Evolutionary conservation across 2,797 vertebrate species (phyloP), one percentile per base, ranked within the genome.

Genomic region (Helicolenus hilgendorfi): DNA sequence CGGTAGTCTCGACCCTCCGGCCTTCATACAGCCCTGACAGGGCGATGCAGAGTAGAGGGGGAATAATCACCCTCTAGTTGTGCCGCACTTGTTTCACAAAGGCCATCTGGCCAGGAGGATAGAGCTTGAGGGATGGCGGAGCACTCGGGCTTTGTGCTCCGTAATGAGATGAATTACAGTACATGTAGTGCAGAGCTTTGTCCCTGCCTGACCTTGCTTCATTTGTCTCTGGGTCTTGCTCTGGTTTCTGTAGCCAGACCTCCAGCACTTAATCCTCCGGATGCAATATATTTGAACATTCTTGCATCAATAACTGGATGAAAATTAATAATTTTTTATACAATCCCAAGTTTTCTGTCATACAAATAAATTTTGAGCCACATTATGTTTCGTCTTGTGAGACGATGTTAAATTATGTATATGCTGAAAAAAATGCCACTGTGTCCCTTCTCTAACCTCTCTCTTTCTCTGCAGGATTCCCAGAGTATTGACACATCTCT

Each of bases 401-500:
- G 36, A 45, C 58, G 60, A 4, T 38, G 69, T 77, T 76, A 35
- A 63, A 86, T 81, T 29, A 81, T 80, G 69, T 22, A n/a, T 13
- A 53, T 53, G 49, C 67, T 59, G 26, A 26, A 72, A 20, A 14
- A 56, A 65, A 63, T 55, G 7, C 29, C 53, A 33, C 2, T 33
- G 7, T 72, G 7, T 79, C 64, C 56, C 18, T 72, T 7, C 27
- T 56, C 75, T 41, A 41, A 33, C 33, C 9, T 58, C 4, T 20
- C 45, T 63, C 5, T 65, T 3, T 53, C 29, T 67, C 13, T 85
- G 27, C 94, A 99, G 99, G 98, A 99, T 77, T 98, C 98, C 20
- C 97, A 98, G 90, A 98, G 97, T 87, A 96, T 99, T 0, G 98
- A 99, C 79, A 97, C 98, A 2, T 98, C 98, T 14, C 94, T 98